Conservation (phyloP, 2,797 vertebrate species). For the Triplophysa bombifrons region DNA sequence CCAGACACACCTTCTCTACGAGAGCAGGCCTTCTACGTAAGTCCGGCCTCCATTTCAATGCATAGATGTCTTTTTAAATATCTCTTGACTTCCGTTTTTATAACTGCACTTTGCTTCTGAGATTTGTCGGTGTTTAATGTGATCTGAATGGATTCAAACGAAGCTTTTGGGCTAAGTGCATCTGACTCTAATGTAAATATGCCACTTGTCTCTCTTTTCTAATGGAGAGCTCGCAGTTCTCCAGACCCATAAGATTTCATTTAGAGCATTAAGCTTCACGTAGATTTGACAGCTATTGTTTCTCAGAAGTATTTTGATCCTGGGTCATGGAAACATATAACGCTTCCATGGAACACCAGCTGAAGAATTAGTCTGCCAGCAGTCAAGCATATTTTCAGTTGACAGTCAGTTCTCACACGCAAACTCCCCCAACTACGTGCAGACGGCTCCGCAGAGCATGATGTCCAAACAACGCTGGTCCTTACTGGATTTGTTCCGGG, state of each 20-base stretch:
- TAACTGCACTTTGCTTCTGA: slow-evolving; percentile 15
- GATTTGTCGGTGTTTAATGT: slow-evolving; percentile 4
- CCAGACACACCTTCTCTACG: slow-evolving; percentile 91
- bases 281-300: slow-evolving; percentile 3
- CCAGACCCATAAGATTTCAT: slow-evolving; percentile 22
- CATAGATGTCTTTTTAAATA: neutral
- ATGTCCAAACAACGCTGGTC: slow-evolving; percentile 78
- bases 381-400: neutral
- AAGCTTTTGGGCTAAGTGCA: slow-evolving; percentile 30
- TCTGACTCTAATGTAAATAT: slow-evolving; percentile 4
- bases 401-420: slow-evolving; percentile 6
- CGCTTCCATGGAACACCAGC: neutral
- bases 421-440: slow-evolving; percentile 52
- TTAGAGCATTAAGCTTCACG: neutral
- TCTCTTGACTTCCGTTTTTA: neutral
- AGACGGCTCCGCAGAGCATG: slow-evolving; percentile 71
- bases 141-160: slow-evolving; percentile 17
- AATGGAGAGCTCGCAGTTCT: slow-evolving; percentile 27
- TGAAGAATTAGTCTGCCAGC: too few relatives aligned
- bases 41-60: slow-evolving; percentile 63
- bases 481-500: slow-evolving; percentile 84
- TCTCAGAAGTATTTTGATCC: slow-evolving; percentile 27
- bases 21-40: slow-evolving; percentile 96
- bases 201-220: slow-evolving; percentile 7
- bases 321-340: neutral